Conservation (phyloP, 2,888 invertebrate species). For the Aphidius colemani region DNA sequence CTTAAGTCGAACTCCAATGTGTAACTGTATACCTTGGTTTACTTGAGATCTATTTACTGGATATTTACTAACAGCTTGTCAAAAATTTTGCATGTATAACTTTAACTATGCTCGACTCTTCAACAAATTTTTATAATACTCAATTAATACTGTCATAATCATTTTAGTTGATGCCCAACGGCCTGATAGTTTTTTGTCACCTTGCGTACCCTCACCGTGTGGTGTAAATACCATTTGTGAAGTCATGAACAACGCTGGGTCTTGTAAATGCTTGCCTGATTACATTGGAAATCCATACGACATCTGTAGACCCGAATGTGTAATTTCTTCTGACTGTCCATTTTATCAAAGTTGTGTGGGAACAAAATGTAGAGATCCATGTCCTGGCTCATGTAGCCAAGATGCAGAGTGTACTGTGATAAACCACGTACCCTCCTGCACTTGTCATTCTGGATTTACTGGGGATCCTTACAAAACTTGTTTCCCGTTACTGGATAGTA, state of each 20-base stretch:
- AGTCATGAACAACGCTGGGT: conserved; percentile 61
- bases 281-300: conserved; percentile 72
- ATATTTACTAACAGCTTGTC: conserved; percentile 67
- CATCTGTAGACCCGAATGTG: conserved; percentile 77
- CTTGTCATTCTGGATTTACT: conserved; percentile 52
- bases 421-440: conserved; percentile 60
- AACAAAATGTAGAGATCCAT: conserved; percentile 76
- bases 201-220: conserved; percentile 70
- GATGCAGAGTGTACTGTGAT: conserved; percentile 62
- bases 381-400: conserved; percentile 69
- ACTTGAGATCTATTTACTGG: conserved; percentile 66
- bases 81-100: conserved; percentile 44
- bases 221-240: conserved; percentile 69
- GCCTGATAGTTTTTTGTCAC: conserved; percentile 45
- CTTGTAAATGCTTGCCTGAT: conserved; percentile 65
- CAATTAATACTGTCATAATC: conserved; percentile 48
- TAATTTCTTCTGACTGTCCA: conserved; percentile 79
- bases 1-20: conserved; percentile 76
- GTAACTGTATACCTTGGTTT: conserved; percentile 65
- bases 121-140: not conserved
- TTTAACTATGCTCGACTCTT: conserved; percentile 8
- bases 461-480: conserved; percentile 46
- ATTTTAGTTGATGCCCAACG: conserved; percentile 24
- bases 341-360: conserved; percentile 72
- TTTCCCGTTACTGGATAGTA: conserved; percentile 24